These are phyloP conservation scores for Crotalus horridus DNA, from an alignment of 2,113 vertebrate genomes.

Conservation along the genomic window DNA sequence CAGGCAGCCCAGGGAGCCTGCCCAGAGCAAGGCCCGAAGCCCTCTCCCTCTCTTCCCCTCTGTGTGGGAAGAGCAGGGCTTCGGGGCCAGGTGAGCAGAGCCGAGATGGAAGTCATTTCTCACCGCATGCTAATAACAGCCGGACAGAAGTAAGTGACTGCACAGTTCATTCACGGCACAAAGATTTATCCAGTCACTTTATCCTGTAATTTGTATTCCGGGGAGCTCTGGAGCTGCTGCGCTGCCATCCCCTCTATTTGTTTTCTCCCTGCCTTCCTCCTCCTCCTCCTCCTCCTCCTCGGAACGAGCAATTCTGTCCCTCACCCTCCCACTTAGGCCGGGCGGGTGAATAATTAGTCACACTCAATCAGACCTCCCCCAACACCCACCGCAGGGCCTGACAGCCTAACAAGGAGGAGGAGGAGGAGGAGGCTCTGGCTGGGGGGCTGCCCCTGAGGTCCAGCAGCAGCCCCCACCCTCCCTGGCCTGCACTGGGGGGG, in stretches of 20 bases:
- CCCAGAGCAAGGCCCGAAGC: neutral
- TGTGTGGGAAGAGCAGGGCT: neutral
- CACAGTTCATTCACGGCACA: slow-evolving; percentile 49
- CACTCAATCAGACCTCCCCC: slow-evolving; percentile 72
- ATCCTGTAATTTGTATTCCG: slow-evolving; percentile 69
- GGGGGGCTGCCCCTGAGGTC: too few relatives aligned
- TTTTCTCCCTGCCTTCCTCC: slow-evolving; percentile 65
- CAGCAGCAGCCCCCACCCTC: neutral
- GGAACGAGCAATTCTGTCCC: slow-evolving; percentile 75
- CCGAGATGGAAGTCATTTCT: slow-evolving; percentile 31
- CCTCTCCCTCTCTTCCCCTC: neutral
- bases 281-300: slow-evolving; percentile 60
- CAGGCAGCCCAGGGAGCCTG: neutral
- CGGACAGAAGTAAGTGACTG: slow-evolving; percentile 60
- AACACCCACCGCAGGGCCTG: slow-evolving; percentile 67
- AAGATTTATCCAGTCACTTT: slow-evolving; percentile 60
- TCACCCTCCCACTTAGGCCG: slow-evolving; percentile 73
- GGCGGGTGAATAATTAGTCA: slow-evolving; percentile 75
- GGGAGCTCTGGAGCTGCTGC: slow-evolving; percentile 53
- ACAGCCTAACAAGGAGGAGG: slow-evolving; percentile 49
- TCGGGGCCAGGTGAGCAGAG: neutral
- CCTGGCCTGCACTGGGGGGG: neutral
- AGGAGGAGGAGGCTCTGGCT: neutral
- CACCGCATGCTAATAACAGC: slow-evolving; percentile 43
- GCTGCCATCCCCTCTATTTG: slow-evolving; percentile 67